These are phyloP conservation scores for Stomatorhinus walkeri DNA, from an alignment of 2,797 vertebrate species.

Conservation along the genomic window DNA sequence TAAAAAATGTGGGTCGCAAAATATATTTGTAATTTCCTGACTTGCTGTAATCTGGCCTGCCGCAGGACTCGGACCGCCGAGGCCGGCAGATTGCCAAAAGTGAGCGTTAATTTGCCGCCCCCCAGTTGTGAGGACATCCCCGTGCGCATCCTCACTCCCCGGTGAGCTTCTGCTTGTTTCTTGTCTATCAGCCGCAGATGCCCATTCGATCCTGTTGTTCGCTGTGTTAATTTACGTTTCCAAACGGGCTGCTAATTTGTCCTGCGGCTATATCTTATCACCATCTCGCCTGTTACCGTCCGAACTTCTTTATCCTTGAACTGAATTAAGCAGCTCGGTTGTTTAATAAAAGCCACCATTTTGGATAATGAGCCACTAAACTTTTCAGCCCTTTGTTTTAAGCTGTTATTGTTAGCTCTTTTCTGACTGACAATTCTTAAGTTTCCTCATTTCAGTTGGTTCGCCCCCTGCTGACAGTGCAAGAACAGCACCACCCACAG, in stretches of 20 bases:
- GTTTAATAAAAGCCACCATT: not conserved
- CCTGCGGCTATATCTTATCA: not conserved
- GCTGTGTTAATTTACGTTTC: not conserved
- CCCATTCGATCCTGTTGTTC: not conserved
- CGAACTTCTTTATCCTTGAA: not conserved
- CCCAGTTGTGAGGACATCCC: not conserved
- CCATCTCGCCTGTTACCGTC: not conserved
- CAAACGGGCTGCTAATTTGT: not conserved
- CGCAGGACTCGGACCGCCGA: not conserved
- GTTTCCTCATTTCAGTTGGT: not conserved
- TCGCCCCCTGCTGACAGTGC: not conserved
- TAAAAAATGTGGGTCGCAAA: not conserved
- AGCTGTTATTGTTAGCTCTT: not conserved
- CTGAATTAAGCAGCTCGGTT: not conserved
- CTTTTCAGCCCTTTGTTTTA: not conserved
- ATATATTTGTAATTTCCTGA: conserved; percentile 1
- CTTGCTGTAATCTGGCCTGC: not conserved
- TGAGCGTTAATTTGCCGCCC: not conserved
- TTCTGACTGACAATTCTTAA: not conserved
- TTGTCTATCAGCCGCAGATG: not conserved
- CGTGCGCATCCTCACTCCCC: not conserved
- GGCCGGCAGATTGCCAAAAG: not conserved
- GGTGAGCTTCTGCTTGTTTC: not conserved
- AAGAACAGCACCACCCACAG: not conserved
- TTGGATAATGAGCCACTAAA: not conserved